Evolutionary conservation across 2,113 vertebrate species (phyloP).

Genomic region (Tinamus guttatus): DNA sequence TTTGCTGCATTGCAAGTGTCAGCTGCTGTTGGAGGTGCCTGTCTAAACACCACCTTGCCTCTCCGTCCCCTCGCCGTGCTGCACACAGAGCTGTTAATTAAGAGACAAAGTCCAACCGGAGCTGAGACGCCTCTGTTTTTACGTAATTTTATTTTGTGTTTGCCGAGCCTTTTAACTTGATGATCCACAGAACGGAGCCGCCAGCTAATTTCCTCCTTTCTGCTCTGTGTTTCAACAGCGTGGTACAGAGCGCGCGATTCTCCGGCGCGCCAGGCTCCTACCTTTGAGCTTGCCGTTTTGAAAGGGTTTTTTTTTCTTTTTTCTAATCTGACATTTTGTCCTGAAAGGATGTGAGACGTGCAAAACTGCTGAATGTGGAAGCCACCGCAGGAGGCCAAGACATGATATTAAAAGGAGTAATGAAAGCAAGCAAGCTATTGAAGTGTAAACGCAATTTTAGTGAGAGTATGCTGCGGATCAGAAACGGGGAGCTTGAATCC

Average conservation of each 20-base stretch:
- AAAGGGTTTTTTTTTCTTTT: neutral
- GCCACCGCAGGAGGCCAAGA: constrained; percentile 39
- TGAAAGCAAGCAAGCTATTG: constrained; percentile 57
- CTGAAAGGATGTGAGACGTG: constrained; percentile 36
- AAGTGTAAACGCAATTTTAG: constrained; percentile 53
- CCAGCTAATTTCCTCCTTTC: constrained; percentile 14
- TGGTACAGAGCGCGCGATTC: neutral
- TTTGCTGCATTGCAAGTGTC: constrained; percentile 1
- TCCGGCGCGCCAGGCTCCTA: constrained; percentile 5
- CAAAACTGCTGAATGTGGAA: constrained; percentile 32
- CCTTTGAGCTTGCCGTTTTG: constrained; percentile 14
- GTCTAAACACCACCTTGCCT: constrained; percentile 28
- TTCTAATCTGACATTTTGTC: constrained; percentile 38
- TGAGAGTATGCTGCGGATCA: constrained; percentile 23
- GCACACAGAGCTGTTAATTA: constrained; percentile 55
- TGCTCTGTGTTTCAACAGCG: neutral
- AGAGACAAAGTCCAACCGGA: constrained; percentile 46
- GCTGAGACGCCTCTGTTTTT: constrained; percentile 33
- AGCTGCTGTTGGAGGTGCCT: constrained; percentile 28
- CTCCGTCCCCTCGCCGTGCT: neutral
- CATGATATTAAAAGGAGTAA: constrained; percentile 60
- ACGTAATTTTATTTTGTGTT: constrained; percentile 42
- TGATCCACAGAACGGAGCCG: neutral
- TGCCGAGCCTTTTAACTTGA: neutral
- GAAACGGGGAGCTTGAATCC: constrained; percentile 38